A percentile compares a stretch with the other conserved stretches of the same genome.
phyloP scores from a whole-genome alignment of 2,888 invertebrate genomes.

The Choreutis nemorana region DNA sequence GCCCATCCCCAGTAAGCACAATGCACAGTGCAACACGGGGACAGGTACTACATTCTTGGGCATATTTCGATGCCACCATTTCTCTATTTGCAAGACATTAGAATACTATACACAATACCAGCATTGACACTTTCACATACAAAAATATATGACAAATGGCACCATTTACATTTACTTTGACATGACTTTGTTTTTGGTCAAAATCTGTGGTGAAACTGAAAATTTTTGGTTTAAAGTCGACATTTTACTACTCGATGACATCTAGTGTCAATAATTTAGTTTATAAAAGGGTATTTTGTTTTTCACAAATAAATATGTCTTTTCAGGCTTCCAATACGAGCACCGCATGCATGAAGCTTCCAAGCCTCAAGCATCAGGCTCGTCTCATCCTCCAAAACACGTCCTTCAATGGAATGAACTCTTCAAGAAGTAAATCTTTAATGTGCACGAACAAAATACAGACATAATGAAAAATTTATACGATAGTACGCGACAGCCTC shows the following conservation, averaged over 20 bases:
- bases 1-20: too few relatives aligned
- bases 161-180: background rate
- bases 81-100: too few relatives aligned
- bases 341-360: conserved; percentile 10
- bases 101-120: too few relatives aligned
- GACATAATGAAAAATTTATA: too few relatives aligned
- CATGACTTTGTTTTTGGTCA: too few relatives aligned
- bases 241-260: background rate
- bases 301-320: background rate
- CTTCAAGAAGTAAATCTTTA: conserved; percentile 34
- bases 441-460: background rate
- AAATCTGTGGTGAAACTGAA: too few relatives aligned
- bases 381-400: conserved; percentile 20
- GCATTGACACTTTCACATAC: too few relatives aligned
- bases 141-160: background rate
- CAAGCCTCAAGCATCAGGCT: conserved; percentile 26
- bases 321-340: conserved; percentile 11
- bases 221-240: background rate
- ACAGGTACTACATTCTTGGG: too few relatives aligned
- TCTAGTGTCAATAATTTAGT: conserved; percentile 67
- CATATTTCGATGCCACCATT: too few relatives aligned
- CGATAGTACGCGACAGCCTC: too few relatives aligned
- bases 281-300: background rate
- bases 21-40: too few relatives aligned
- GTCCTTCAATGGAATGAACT: conserved; percentile 43